Percentiles rank a stretch among this genome's conserved stretches.
Conservation (phyloP, 53 echinoderm and acorn worm genomes). For the Patiria pectinifera region DNA sequence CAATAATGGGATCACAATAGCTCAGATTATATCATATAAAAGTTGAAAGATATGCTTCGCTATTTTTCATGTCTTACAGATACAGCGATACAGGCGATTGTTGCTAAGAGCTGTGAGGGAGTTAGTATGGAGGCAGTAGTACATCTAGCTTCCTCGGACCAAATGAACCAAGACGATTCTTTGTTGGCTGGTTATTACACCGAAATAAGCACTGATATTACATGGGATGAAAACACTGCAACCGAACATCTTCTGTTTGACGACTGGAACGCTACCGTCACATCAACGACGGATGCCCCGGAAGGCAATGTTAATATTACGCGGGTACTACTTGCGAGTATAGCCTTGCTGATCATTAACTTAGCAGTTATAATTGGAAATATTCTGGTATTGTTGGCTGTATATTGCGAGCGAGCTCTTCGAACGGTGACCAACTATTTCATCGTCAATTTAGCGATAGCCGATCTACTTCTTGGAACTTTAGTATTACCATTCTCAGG, state of each 20-base stretch:
- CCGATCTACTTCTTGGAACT: conserved; percentile 91
- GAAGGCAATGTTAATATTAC: conserved; percentile 3
- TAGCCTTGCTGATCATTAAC: conserved; percentile 70
- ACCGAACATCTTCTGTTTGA: background rate
- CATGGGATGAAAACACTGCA: conserved; percentile 48
- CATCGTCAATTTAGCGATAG: conserved; percentile 88
- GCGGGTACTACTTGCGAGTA: conserved; percentile 28
- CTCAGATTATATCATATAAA: too few species aligned
- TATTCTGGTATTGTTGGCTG: conserved; percentile 85
- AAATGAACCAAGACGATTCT: background rate
- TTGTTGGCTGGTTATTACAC: conserved; percentile 42
- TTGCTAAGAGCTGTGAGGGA: background rate
- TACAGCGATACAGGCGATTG: background rate
- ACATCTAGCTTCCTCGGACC: background rate
- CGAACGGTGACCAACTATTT: conserved; percentile 89
- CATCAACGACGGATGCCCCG: background rate
- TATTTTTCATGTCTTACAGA: background rate
- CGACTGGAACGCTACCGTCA: conserved; percentile 9
- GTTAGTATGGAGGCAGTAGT: background rate
- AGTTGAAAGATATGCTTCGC: background rate
- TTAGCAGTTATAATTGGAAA: conserved; percentile 89
- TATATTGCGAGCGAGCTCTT: conserved; percentile 79
- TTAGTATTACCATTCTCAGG: conserved; percentile 91
- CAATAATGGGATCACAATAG: too few species aligned
- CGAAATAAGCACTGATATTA: conserved; percentile 41